Conservation (phyloP, 2,113 vertebrate species). For the Ivindomyrus marchei region DNA sequence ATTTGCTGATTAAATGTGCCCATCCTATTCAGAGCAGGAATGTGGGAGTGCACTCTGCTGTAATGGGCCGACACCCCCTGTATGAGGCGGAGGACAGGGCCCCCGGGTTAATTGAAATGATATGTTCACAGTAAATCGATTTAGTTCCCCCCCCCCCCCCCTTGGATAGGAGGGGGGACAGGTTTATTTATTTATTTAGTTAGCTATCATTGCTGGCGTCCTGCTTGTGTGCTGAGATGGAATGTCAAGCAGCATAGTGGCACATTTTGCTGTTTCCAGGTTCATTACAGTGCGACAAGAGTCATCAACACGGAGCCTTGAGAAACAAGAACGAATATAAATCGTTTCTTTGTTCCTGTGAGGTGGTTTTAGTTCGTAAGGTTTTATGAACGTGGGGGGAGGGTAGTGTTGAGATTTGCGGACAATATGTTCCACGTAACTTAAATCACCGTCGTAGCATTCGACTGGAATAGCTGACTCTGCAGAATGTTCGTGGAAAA, state of each 20-base stretch:
- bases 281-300: background rate
- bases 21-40: background rate
- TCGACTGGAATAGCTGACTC: background rate
- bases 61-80: background rate
- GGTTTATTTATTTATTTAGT: background rate
- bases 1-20: slow-evolving; percentile 21
- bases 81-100: background rate
- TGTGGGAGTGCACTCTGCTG: background rate
- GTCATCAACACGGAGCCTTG: background rate
- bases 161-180: background rate
- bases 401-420: background rate
- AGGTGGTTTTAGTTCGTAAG: background rate
- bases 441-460: background rate
- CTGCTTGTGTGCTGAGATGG: background rate
- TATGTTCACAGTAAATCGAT: background rate
- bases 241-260: background rate
- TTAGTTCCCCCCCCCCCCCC: background rate
- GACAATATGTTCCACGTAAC: background rate
- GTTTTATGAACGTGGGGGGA: background rate
- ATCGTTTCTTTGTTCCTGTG: background rate
- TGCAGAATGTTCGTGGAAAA: background rate
- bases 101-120: background rate
- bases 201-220: background rate
- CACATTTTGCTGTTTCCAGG: background rate
- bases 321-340: background rate